A percentile compares a stretch with the other conserved stretches of the same genome.
Evolutionary conservation across 2,888 invertebrate genomes (phyloP).

Genomic region (Callyntrura sp.): DNA sequence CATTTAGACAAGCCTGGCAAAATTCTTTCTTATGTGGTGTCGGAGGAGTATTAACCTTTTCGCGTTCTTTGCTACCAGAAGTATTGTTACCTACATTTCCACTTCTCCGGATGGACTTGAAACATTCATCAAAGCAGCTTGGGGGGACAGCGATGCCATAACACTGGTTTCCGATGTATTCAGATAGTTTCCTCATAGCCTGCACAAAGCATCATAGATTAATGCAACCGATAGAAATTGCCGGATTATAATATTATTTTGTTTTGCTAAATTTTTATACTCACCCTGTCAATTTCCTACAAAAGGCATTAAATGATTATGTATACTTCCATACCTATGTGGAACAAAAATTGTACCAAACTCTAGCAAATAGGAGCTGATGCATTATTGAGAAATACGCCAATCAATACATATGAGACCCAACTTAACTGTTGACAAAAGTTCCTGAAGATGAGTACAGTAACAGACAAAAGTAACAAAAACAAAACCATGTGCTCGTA

Average conservation of each 20-base stretch:
- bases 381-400: neutral
- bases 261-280: conserved; percentile 6
- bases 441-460: too few relatives aligned
- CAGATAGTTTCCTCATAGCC: conserved; percentile 66
- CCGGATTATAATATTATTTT: too few relatives aligned
- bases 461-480: neutral
- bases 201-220: too few relatives aligned
- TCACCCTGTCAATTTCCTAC: conserved; percentile 70
- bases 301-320: conserved; percentile 17
- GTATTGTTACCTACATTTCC: neutral
- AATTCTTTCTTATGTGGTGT: conserved; percentile 63
- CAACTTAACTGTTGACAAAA: too few relatives aligned
- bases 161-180: conserved; percentile 45
- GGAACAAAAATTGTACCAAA: too few relatives aligned
- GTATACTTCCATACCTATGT: neutral
- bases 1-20: conserved; percentile 63
- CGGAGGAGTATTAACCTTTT: neutral
- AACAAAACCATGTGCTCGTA: too few relatives aligned
- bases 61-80: conserved; percentile 1
- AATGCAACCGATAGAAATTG: too few relatives aligned
- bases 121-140: conserved; percentile 59
- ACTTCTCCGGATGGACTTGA: conserved; percentile 61
- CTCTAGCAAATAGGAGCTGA: neutral
- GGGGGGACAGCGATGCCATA: conserved; percentile 58
- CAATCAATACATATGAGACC: too few relatives aligned